Conservation (phyloP, 2,797 vertebrate species). For the Anguilla megastoma region DNA sequence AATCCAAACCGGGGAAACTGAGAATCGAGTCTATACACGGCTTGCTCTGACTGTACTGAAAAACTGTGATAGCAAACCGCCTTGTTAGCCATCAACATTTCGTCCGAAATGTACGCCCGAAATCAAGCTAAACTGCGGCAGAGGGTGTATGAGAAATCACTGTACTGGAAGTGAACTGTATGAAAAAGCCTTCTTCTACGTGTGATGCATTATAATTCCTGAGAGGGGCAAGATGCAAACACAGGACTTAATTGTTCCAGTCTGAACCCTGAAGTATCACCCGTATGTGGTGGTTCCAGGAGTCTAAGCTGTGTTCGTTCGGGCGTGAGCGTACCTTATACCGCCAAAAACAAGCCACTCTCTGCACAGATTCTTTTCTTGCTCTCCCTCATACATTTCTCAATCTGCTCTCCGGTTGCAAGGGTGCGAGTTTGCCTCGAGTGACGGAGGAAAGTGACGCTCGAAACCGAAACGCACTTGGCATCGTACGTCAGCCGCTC, state of each 20-base stretch:
- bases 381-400: neutral
- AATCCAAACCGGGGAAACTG: conserved; percentile 32
- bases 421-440: neutral
- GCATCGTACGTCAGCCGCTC: neutral
- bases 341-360: neutral
- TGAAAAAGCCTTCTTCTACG: neutral
- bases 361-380: conserved; percentile 1
- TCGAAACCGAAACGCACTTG: conserved; percentile 17
- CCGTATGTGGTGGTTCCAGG: neutral
- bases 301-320: neutral
- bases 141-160: neutral
- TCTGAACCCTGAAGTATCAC: neutral
- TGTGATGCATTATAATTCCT: neutral
- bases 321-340: neutral
- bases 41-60: conserved; percentile 35
- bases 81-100: neutral
- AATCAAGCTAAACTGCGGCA: neutral
- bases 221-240: neutral
- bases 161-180: neutral
- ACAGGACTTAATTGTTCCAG: neutral
- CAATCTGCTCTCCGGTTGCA: conserved; percentile 21
- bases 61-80: neutral
- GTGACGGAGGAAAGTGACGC: conserved; percentile 27
- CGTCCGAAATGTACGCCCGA: neutral
- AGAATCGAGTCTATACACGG: conserved; percentile 26